These are phyloP conservation scores for Pachycephala philippinensis DNA, from an alignment of 2,113 vertebrate genomes.

Conservation along the genomic window DNA sequence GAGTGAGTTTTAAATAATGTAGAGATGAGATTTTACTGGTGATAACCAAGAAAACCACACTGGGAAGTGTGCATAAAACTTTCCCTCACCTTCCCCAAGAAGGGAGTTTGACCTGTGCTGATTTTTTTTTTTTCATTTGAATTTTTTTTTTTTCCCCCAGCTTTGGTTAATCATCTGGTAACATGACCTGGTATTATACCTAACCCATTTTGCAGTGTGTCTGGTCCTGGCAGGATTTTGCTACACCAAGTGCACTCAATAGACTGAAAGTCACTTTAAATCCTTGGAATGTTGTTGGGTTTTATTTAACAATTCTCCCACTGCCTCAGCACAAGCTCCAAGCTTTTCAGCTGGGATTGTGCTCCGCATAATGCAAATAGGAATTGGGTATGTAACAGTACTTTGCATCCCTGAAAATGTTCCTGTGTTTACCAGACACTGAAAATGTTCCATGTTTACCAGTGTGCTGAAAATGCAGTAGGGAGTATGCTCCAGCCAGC, in stretches of 20 bases:
- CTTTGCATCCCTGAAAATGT: not conserved
- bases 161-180: not conserved
- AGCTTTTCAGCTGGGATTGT: not conserved
- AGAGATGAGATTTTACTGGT: conserved; percentile 1
- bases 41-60: not conserved
- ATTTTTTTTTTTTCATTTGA: not conserved
- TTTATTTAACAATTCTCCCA: not conserved
- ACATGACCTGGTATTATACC: not conserved
- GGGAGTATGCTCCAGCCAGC: not conserved
- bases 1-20: not conserved
- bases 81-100: not conserved
- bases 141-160: not conserved
- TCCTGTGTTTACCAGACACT: not conserved
- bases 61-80: not conserved
- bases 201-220: not conserved
- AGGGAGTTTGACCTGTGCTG: not conserved
- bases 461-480: not conserved
- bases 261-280: not conserved
- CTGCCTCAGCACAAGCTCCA: not conserved
- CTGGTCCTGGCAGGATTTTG: not conserved
- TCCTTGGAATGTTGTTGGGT: not conserved
- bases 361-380: not conserved
- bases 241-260: not conserved
- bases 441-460: not conserved
- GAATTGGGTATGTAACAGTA: not conserved